These are phyloP conservation scores for Procavia capensis DNA, from an alignment of 2,113 vertebrate species.

Conservation along the genomic window DNA sequence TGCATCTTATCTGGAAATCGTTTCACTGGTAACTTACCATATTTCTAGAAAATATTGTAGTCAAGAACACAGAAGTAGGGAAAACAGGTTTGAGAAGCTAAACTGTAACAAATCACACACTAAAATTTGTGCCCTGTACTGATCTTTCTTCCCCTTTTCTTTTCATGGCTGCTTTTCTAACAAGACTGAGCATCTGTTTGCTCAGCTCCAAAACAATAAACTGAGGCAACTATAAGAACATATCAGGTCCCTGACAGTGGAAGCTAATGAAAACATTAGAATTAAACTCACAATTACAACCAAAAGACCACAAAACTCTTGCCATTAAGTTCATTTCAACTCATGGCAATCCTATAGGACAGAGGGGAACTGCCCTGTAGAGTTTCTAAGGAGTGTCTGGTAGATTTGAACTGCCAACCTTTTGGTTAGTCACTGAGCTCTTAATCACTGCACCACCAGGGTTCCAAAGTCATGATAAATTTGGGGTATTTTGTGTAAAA, in stretches of 20 bases:
- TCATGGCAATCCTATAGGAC: too few relatives aligned
- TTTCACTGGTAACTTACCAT: not conserved
- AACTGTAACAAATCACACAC: not conserved
- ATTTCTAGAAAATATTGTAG: not conserved
- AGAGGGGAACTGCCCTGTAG: too few relatives aligned
- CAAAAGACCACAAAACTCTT: too few relatives aligned
- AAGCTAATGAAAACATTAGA: not conserved
- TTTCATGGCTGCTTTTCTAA: not conserved
- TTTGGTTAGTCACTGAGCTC: too few relatives aligned
- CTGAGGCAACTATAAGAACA: not conserved
- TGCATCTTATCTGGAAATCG: conserved; percentile 59
- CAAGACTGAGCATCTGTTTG: not conserved
- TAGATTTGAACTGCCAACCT: too few relatives aligned
- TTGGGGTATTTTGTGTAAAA: not conserved
- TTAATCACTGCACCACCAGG: too few relatives aligned
- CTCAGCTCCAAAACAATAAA: not conserved
- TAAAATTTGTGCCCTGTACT: not conserved
- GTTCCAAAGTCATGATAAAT: not conserved
- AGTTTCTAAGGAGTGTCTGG: too few relatives aligned
- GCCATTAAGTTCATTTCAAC: too few relatives aligned
- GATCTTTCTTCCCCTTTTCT: not conserved
- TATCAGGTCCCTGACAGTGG: not conserved
- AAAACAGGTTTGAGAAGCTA: not conserved
- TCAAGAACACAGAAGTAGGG: not conserved
- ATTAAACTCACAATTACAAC: not conserved